phyloP scores from a whole-genome alignment of 2,888 invertebrate genomes.

The Dione juno region DNA sequence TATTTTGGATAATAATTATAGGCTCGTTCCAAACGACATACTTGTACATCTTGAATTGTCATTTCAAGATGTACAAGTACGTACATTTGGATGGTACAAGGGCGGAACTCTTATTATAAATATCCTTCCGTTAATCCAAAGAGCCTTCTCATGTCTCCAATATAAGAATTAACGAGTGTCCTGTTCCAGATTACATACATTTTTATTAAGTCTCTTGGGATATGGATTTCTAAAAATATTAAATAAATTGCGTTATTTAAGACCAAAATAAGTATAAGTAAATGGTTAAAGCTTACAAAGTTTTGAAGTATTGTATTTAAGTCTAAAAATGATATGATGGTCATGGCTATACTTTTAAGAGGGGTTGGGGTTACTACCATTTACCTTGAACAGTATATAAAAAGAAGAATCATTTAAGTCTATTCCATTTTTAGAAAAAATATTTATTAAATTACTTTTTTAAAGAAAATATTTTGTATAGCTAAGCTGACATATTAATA shows the following conservation, averaged over 20 bases:
- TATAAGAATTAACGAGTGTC: neutral
- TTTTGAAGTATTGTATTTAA: too few species aligned
- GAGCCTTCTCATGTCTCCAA: constrained; percentile 2
- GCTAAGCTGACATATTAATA: neutral
- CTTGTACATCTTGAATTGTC: too few species aligned
- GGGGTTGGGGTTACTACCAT: too few species aligned
- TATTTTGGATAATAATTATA: too few species aligned
- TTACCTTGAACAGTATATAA: too few species aligned
- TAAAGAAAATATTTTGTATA: neutral
- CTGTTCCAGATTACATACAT: neutral
- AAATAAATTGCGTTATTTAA: neutral
- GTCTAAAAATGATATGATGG: too few species aligned
- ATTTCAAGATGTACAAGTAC: neutral
- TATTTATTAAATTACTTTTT: too few species aligned
- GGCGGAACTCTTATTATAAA: neutral
- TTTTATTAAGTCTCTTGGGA: neutral
- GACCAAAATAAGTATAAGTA: neutral
- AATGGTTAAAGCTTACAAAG: neutral
- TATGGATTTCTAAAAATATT: neutral
- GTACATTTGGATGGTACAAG: neutral
- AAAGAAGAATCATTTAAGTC: too few species aligned
- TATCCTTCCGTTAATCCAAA: neutral
- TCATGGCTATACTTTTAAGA: too few species aligned
- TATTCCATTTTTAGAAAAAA: too few species aligned
- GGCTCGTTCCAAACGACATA: too few species aligned